phyloP scores from a whole-genome alignment of 1,140 invertebrate genomes.

The Agrilus planipennis region DNA sequence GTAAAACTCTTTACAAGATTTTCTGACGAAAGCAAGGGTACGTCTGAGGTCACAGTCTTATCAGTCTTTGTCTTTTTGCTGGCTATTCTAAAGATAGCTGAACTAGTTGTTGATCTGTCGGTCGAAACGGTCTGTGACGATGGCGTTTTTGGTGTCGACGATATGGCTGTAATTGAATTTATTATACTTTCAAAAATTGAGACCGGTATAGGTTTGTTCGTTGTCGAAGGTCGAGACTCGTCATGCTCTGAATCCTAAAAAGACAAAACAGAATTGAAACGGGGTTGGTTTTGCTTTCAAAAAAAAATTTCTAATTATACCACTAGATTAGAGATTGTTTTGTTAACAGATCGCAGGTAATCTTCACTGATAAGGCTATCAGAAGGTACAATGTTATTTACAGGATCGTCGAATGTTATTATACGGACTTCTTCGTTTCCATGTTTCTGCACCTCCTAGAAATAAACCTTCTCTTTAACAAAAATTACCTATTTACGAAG shows the following conservation, averaged over 20 bases:
- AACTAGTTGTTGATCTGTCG: slow-evolving; percentile 13
- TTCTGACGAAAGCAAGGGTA: slow-evolving; percentile 1
- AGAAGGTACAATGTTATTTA: slow-evolving; percentile 20
- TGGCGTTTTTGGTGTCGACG: slow-evolving; percentile 23
- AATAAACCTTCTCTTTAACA: neutral
- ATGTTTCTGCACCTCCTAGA: slow-evolving; percentile 6
- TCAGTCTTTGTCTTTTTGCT: slow-evolving; percentile 22
- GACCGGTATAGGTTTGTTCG: slow-evolving; percentile 19
- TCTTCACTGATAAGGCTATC: slow-evolving; percentile 28
- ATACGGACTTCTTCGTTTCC: slow-evolving; percentile 25
- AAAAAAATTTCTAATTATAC: neutral
- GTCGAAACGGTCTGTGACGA: slow-evolving; percentile 13
- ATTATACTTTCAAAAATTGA: slow-evolving; percentile 32
- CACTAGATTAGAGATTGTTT: neutral
- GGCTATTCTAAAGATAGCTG: slow-evolving; percentile 29
- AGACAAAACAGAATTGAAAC: neutral
- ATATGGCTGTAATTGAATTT: slow-evolving; percentile 30
- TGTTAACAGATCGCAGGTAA: slow-evolving; percentile 8
- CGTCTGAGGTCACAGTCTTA: slow-evolving; percentile 16
- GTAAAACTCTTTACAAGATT: slow-evolving; percentile 6
- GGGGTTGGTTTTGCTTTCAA: neutral
- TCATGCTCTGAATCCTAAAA: slow-evolving; percentile 9
- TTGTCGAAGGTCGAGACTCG: no score
- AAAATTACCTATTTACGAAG: neutral
- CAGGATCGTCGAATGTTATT: slow-evolving; percentile 28